Evolutionary conservation across 2,113 vertebrate species (phyloP).

Genomic region (Platycercus adscitus): DNA sequence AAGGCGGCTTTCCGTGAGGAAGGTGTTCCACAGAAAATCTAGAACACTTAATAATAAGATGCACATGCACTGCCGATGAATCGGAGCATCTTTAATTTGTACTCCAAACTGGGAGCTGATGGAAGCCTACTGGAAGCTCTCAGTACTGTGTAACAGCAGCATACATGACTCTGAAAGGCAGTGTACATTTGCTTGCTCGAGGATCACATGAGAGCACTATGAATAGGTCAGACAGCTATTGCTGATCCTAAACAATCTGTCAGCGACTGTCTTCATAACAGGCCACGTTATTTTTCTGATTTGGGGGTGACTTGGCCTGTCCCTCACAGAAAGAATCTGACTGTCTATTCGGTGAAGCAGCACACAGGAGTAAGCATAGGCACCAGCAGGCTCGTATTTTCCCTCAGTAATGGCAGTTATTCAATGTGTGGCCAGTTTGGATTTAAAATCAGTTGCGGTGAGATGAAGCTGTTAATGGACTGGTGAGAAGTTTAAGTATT

Average conservation of each 20-base stretch:
- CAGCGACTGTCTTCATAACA: not conserved
- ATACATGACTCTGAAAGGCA: conserved; percentile 44
- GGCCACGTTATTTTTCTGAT: not conserved
- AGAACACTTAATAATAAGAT: not conserved
- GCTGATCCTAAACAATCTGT: conserved; percentile 45
- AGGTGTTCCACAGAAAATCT: not conserved
- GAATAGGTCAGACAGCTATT: conserved; percentile 51
- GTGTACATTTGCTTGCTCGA: not conserved
- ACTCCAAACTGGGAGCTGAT: not conserved
- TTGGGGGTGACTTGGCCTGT: not conserved
- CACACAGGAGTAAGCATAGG: accelerated
- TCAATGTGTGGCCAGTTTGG: not conserved
- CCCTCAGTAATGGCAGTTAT: not conserved
- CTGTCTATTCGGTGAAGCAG: not conserved
- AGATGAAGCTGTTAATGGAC: not conserved
- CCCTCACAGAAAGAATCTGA: not conserved
- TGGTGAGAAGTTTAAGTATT: not conserved
- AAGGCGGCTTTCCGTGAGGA: not conserved
- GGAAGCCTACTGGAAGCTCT: not conserved
- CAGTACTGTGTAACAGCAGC: not conserved
- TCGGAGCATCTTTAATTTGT: not conserved
- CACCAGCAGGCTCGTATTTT: not conserved
- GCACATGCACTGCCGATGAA: not conserved
- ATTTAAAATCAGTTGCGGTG: not conserved
- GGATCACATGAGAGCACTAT: conserved; percentile 46